These are phyloP conservation scores for Melanchra persicariae DNA, from an alignment of 2,888 invertebrate species.

Conservation along the genomic window DNA sequence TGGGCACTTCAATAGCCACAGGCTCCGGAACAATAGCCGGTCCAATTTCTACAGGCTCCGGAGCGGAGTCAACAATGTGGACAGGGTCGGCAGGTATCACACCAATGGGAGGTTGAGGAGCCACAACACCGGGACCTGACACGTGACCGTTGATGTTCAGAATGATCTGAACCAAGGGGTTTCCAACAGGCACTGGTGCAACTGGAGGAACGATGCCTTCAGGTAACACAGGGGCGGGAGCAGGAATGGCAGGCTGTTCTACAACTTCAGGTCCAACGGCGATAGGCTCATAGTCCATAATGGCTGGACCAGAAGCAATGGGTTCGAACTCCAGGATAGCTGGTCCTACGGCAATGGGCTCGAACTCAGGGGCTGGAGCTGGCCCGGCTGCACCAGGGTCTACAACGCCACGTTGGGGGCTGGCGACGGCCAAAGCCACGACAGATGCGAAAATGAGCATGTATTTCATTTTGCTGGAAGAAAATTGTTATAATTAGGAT, in stretches of 20 bases:
- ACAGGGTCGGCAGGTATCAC: slow-evolving; percentile 45
- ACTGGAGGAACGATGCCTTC: slow-evolving; percentile 19
- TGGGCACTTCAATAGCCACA: slow-evolving; percentile 40
- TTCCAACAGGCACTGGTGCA: slow-evolving; percentile 12
- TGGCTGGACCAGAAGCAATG: slow-evolving; percentile 20
- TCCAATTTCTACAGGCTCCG: slow-evolving; percentile 52
- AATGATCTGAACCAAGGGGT: slow-evolving; percentile 72
- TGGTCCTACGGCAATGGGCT: slow-evolving; percentile 22
- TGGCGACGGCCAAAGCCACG: slow-evolving; percentile 71
- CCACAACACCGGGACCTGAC: slow-evolving; percentile 54
- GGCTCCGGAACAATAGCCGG: slow-evolving; percentile 33
- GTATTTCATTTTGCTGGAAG: slow-evolving; percentile 70
- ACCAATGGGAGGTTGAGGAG: slow-evolving; percentile 28
- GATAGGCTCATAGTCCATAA: slow-evolving; percentile 22
- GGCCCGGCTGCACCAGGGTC: slow-evolving; percentile 56
- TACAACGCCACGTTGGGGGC: slow-evolving; percentile 65
- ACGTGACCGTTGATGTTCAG: slow-evolving; percentile 68
- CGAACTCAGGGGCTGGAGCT: slow-evolving; percentile 29
- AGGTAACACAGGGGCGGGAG: slow-evolving; percentile 36
- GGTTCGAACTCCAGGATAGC: slow-evolving; percentile 19
- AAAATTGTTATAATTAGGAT: not conserved
- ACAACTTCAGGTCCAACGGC: slow-evolving; percentile 52
- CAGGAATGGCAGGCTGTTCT: slow-evolving; percentile 12
- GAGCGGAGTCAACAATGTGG: slow-evolving; percentile 34
- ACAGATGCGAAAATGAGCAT: slow-evolving; percentile 71